Evolutionary conservation across 1,140 invertebrate genomes (phyloP).

Genomic region (Eueides isabella): DNA sequence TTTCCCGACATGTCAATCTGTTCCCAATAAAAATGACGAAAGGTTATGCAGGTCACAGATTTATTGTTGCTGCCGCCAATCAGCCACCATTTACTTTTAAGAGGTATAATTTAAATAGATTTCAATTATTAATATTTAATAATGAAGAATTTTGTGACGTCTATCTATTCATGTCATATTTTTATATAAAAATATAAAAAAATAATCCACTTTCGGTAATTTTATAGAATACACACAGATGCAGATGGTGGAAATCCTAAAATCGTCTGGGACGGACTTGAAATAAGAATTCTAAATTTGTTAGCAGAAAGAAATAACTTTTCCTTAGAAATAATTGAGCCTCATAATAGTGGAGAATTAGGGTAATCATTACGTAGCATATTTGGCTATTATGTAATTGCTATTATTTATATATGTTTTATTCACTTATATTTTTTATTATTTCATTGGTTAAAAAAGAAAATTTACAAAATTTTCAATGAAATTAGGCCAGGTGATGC

Average conservation of each 20-base stretch:
- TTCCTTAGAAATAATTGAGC: constrained; percentile 85
- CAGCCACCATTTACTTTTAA: constrained; percentile 88
- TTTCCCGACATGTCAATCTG: constrained; percentile 84
- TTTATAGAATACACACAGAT: constrained; percentile 62
- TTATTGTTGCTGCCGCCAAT: constrained; percentile 85
- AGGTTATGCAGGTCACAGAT: constrained; percentile 88
- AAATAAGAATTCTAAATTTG: constrained; percentile 84
- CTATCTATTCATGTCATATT: no score
- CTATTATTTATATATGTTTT: background rate
- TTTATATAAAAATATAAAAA: no score
- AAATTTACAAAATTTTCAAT: no score
- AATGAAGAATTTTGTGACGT: no score
- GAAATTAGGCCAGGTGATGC: constrained; percentile 81
- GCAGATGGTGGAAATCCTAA: constrained; percentile 72
- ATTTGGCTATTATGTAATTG: background rate
- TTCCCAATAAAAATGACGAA: constrained; percentile 86
- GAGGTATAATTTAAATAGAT: constrained; percentile 73
- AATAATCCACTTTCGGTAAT: background rate
- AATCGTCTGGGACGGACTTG: constrained; percentile 86
- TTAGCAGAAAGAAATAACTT: constrained; percentile 86
- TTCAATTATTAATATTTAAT: background rate
- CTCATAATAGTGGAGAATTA: constrained; percentile 67
- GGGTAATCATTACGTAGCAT: constrained; percentile 66
- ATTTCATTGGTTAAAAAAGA: background rate
- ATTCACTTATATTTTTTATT: background rate